phyloP scores from a whole-genome alignment of 2,797 vertebrate species.

The Cryptoblepharus egeriae region DNA sequence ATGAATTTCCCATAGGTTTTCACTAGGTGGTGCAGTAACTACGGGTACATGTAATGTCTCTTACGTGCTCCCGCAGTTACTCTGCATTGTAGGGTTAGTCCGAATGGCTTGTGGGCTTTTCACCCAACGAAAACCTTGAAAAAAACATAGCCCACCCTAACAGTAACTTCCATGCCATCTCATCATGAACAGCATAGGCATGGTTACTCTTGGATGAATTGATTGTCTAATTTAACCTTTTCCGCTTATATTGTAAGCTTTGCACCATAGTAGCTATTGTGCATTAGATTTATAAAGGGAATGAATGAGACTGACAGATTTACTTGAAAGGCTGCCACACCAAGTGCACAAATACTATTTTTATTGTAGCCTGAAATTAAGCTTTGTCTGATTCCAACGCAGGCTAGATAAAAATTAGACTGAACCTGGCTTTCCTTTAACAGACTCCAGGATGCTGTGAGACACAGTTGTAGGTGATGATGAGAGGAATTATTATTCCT shows the following conservation, averaged over 20 bases:
- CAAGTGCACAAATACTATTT: not conserved
- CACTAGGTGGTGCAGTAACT: no score
- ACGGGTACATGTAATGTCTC: no score
- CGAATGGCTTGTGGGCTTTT: not conserved
- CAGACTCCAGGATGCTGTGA: not conserved
- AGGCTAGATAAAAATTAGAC: no score
- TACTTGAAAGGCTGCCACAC: not conserved
- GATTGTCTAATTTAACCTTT: not conserved
- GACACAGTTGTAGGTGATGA: slow-evolving; percentile 12
- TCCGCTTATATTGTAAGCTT: no score
- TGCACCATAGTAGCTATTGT: not conserved
- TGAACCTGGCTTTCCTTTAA: not conserved
- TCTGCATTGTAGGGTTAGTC: no score
- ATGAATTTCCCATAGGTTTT: no score
- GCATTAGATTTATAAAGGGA: not conserved
- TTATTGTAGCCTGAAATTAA: not conserved
- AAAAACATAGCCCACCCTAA: not conserved
- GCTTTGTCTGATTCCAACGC: not conserved
- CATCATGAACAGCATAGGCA: not conserved
- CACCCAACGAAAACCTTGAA: no score
- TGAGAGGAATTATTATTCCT: not conserved
- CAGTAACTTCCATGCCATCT: not conserved
- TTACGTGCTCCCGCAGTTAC: no score
- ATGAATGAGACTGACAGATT: not conserved
- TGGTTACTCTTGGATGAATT: no score